These are phyloP conservation scores for Streptopelia turtur DNA, from an alignment of 2,797 vertebrate genomes.

Conservation along the genomic window DNA sequence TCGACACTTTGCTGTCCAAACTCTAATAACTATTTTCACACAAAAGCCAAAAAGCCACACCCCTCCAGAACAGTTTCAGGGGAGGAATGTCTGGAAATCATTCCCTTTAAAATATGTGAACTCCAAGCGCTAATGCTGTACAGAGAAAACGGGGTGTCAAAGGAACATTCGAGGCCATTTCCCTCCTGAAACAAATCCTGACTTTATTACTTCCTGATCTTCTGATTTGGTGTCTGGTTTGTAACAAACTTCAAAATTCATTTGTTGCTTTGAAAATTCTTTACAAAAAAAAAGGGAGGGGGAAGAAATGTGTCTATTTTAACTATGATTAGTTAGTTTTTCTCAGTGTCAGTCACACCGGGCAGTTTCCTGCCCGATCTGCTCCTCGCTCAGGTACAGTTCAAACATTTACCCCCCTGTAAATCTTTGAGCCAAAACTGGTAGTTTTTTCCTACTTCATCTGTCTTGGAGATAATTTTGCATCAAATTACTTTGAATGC, in stretches of 20 bases:
- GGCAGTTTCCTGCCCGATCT: background rate
- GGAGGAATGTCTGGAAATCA: slow-evolving; percentile 52
- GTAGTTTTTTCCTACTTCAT: slow-evolving; percentile 51
- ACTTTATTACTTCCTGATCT: slow-evolving; percentile 27
- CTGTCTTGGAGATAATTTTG: slow-evolving; percentile 62
- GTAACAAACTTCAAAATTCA: background rate
- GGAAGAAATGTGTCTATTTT: background rate
- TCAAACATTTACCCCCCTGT: background rate
- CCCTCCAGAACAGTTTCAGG: background rate
- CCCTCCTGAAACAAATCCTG: slow-evolving; percentile 20
- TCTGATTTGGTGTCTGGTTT: slow-evolving; percentile 25
- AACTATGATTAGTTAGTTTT: background rate
- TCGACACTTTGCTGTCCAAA: background rate
- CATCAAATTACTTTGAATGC: slow-evolving; percentile 29
- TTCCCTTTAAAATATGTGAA: slow-evolving; percentile 39
- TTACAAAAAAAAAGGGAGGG: background rate
- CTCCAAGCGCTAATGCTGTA: background rate
- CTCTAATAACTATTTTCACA: background rate
- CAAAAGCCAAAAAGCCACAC: background rate
- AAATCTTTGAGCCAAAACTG: slow-evolving; percentile 5
- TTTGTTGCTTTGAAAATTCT: background rate
- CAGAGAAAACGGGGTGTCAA: background rate
- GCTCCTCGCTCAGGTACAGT: background rate
- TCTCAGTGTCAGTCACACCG: background rate
- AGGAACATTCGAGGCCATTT: slow-evolving; percentile 11